Percentiles rank a stretch among this genome's conserved stretches.
phyloP scores from a whole-genome alignment of 2,888 invertebrate species.

The Vandiemenella viatica region DNA sequence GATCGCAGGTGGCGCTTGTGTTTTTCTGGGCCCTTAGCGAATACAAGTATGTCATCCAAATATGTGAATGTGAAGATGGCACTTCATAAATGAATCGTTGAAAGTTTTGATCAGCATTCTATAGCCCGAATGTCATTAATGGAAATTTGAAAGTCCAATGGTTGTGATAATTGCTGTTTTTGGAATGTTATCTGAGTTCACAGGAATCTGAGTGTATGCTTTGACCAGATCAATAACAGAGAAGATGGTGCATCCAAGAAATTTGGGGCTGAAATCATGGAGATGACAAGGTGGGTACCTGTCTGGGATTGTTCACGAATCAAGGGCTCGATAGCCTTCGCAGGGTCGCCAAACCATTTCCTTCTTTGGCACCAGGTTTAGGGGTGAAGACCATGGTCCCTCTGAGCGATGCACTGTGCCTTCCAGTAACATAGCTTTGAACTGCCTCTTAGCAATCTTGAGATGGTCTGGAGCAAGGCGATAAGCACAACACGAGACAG shows the following conservation, averaged over 20 bases:
- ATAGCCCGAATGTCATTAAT: constrained; percentile 23
- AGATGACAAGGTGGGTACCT: constrained; percentile 24
- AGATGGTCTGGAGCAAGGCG: constrained; percentile 22
- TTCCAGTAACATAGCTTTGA: constrained; percentile 20
- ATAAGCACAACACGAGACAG: constrained; percentile 16
- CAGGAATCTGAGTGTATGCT: constrained; percentile 27
- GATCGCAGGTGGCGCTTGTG: neutral
- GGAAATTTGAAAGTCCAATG: constrained; percentile 22
- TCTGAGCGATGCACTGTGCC: constrained; percentile 21
- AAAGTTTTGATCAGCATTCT: constrained; percentile 28
- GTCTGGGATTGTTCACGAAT: constrained; percentile 23
- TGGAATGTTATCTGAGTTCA: constrained; percentile 22
- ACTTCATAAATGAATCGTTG: constrained; percentile 23
- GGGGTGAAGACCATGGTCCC: constrained; percentile 23
- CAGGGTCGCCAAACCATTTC: constrained; percentile 24
- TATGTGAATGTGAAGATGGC: constrained; percentile 23
- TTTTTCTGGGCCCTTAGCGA: neutral
- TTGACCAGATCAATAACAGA: constrained; percentile 23
- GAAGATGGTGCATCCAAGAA: constrained; percentile 20
- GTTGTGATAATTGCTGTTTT: constrained; percentile 27
- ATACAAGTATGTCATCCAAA: constrained; percentile 21
- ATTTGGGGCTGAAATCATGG: constrained; percentile 20
- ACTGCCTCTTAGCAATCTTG: constrained; percentile 20
- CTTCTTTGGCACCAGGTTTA: constrained; percentile 22
- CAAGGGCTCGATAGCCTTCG: constrained; percentile 26